These are phyloP conservation scores for Brachionus plicatilis DNA, from an alignment of 1,140 invertebrate genomes.

Conservation along the genomic window DNA sequence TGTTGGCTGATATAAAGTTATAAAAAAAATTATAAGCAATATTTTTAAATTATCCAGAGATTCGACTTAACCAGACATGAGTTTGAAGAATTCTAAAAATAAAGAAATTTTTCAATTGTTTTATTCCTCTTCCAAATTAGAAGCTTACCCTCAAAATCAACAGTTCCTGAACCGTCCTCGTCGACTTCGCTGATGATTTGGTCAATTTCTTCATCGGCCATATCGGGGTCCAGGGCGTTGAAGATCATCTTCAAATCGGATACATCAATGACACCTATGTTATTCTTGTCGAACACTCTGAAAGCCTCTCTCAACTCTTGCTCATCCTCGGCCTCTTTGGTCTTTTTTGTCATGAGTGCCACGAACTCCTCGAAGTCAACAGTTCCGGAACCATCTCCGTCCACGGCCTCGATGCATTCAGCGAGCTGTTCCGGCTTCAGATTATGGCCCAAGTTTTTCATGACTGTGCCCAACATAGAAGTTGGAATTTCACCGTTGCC, in stretches of 20 bases:
- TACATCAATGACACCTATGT: conserved; percentile 54
- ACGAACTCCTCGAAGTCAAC: conserved; percentile 48
- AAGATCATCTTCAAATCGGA: conserved; percentile 49
- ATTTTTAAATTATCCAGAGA: not conserved
- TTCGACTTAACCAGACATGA: conserved; percentile 38
- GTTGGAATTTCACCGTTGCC: conserved; percentile 26
- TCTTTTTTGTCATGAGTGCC: conserved; percentile 49
- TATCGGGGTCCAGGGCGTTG: conserved; percentile 52
- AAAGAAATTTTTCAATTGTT: not conserved
- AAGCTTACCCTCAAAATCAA: conserved; percentile 55
- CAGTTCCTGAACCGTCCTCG: conserved; percentile 56
- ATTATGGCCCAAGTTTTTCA: conserved; percentile 51
- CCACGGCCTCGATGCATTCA: conserved; percentile 52
- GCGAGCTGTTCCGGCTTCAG: conserved; percentile 52
- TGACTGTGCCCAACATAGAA: conserved; percentile 42
- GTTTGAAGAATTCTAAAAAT: conserved; percentile 36
- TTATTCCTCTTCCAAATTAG: not conserved
- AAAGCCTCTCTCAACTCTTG: conserved; percentile 56
- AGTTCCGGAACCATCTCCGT: conserved; percentile 50
- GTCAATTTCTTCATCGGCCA: conserved; percentile 57
- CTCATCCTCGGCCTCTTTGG: conserved; percentile 55
- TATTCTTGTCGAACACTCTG: conserved; percentile 55
- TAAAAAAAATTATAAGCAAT: not conserved
- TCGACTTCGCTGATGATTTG: conserved; percentile 57
- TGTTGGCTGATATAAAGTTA: not conserved